phyloP scores from a whole-genome alignment of 2,888 invertebrate species.

The Caenorhabditis afra region DNA sequence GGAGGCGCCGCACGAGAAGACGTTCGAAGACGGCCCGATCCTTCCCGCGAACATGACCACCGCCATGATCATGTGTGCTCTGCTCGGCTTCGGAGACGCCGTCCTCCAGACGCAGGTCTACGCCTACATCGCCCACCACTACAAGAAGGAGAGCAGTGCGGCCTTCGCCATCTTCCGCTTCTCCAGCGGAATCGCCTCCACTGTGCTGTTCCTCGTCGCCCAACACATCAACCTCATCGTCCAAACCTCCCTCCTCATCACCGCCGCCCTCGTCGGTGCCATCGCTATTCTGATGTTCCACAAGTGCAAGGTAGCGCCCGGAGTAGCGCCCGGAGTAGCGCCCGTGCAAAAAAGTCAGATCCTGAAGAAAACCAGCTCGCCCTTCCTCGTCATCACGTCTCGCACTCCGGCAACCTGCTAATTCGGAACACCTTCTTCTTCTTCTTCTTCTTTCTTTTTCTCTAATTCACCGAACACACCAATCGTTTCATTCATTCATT shows the following conservation, averaged over 20 bases:
- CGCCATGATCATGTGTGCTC: slow-evolving; percentile 20
- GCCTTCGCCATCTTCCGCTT: slow-evolving; percentile 47
- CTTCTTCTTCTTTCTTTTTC: too few relatives aligned
- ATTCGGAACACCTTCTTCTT: too few relatives aligned
- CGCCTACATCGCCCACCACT: slow-evolving; percentile 39
- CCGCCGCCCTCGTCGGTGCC: neutral
- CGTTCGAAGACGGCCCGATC: slow-evolving; percentile 25
- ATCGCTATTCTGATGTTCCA: neutral
- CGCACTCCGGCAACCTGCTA: too few relatives aligned
- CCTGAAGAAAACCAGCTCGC: too few relatives aligned
- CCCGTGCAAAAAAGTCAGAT: too few relatives aligned
- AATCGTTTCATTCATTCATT: too few relatives aligned
- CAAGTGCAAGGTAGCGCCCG: too few relatives aligned
- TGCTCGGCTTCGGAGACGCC: slow-evolving; percentile 51
- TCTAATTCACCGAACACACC: too few relatives aligned
- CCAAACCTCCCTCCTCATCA: neutral
- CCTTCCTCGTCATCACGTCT: too few relatives aligned
- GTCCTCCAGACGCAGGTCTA: slow-evolving; percentile 53
- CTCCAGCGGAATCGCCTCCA: slow-evolving; percentile 40
- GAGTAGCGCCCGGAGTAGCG: too few relatives aligned
- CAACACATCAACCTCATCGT: slow-evolving; percentile 8
- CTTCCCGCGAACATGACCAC: slow-evolving; percentile 21
- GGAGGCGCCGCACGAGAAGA: slow-evolving; percentile 38
- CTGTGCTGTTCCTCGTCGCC: slow-evolving; percentile 30
- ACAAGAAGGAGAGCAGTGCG: slow-evolving; percentile 29